A percentile compares a stretch with the other conserved stretches of the same genome.
Evolutionary conservation across 2,797 vertebrate genomes (phyloP).

Genomic region (Gymnoscopelus microlampas): DNA sequence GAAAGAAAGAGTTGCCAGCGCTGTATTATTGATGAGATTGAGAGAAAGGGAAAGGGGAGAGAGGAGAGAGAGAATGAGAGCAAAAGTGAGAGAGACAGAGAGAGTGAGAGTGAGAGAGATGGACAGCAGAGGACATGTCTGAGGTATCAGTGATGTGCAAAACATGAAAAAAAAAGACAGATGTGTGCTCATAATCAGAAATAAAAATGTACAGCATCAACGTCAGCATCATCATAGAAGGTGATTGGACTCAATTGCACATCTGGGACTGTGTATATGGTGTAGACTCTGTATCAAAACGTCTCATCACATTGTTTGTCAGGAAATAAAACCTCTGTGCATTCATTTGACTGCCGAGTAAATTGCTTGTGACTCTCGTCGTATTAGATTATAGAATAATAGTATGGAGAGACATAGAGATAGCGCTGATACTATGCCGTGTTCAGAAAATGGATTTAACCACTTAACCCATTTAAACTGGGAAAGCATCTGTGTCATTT

Average conservation of each 20-base stretch:
- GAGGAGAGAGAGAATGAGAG: conserved; percentile 29
- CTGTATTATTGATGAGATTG: conserved; percentile 83
- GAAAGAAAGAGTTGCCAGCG: conserved; percentile 74
- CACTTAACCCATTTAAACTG: too few relatives aligned
- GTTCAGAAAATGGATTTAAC: too few relatives aligned
- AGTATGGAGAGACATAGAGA: too few relatives aligned
- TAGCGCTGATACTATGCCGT: too few relatives aligned
- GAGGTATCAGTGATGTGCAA: conserved; percentile 32
- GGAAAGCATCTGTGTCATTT: too few relatives aligned
- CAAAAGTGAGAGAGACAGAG: conserved; percentile 19
- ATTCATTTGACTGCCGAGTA: too few relatives aligned
- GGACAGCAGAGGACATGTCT: conserved; percentile 49
- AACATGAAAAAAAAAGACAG: conserved; percentile 1
- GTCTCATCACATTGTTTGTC: too few relatives aligned
- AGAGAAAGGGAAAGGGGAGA: conserved; percentile 58
- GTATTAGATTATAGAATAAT: too few relatives aligned
- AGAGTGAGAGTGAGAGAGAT: conserved; percentile 19
- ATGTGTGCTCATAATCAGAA: conserved; percentile 21
- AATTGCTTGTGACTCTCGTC: too few relatives aligned
- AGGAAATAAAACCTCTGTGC: too few relatives aligned
- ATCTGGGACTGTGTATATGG: neutral
- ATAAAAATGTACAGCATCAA: conserved; percentile 11
- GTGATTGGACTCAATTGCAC: neutral
- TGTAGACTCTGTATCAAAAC: neutral
- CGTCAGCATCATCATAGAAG: neutral